Base-by-base conservation (phyloP, 2,113 vertebrate species). In the Oxygymnocypris stewartii region DNA sequence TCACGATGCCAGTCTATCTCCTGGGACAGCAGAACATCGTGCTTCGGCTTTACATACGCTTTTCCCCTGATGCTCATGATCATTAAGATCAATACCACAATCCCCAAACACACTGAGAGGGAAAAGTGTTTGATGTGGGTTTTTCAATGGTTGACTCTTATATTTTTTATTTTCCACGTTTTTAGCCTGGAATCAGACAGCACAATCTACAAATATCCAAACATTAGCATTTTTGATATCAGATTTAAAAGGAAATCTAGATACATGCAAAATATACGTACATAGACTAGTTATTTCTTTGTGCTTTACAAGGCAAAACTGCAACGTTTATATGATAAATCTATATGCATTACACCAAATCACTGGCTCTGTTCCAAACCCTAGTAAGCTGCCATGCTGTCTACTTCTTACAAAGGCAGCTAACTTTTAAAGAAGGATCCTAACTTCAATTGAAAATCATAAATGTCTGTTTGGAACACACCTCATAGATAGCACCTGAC, bases 301-400 rank as follows among this genome's bases (percentile, higher is more conserved):
- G 88, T 88, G 86, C 86, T 86, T 86, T 79, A 86, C 78, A 75
- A n/a, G n/a, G 57, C 51, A 14, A 83, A 51, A 40, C 2, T 42
- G 25, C 11, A 57, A 49, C 23, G 7, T n/a, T 35, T 37, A 79
- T 14, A 79, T n/a, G 4, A 65, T 51, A 23, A 49, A 71, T 18
- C 25, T 51, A 28, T 14, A 51, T 31, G 47, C n/a, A 25, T 18
- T 44, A 16, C 25, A 16, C 14, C 35, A 5, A 44, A 81, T 78
- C 0, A 65, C 2, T 65, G 59, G n/a, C 59, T 61, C 20, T 20
- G 40, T 82, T 82, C 25, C 25, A 67, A 44, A 82, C 10, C n/a
- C 37, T 81, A 63, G 67, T 40, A 65, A 67, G 42, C 37, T 47
- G 57, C 40, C 37, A 28, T 77, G 44, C 42, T 71, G 67, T 40